Conservation (phyloP, 2,797 vertebrate species). For the Melanotaenia pygmaea region DNA sequence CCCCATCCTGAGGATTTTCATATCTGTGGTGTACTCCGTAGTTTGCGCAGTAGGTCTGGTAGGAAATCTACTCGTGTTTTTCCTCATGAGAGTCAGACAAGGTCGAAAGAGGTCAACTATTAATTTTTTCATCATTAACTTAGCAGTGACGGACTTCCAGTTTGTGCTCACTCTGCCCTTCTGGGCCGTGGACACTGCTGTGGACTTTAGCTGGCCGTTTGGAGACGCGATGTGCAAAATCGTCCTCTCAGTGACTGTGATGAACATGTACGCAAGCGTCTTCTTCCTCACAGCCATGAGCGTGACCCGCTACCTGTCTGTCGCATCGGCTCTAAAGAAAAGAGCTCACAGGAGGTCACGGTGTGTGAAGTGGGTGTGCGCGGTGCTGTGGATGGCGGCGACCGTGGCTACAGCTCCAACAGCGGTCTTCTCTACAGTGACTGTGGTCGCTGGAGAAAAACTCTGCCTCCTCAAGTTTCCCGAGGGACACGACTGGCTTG, state of each 20-base stretch:
- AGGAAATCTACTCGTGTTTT: slow-evolving; percentile 84
- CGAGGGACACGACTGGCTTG: slow-evolving; percentile 83
- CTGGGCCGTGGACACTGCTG: slow-evolving; percentile 87
- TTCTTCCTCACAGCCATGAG: slow-evolving; percentile 88
- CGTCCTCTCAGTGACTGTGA: slow-evolving; percentile 84
- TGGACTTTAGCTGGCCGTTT: slow-evolving; percentile 90
- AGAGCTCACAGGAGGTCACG: slow-evolving; percentile 43
- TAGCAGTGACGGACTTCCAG: slow-evolving; percentile 87
- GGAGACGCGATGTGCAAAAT: slow-evolving; percentile 87
- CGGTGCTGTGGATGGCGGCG: slow-evolving; percentile 81
- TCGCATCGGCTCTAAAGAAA: slow-evolving; percentile 78
- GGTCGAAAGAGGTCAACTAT: slow-evolving; percentile 82
- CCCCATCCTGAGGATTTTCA: slow-evolving; percentile 75
- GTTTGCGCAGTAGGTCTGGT: slow-evolving; percentile 82
- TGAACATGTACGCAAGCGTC: slow-evolving; percentile 90
- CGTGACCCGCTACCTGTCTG: slow-evolving; percentile 83
- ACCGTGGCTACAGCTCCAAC: slow-evolving; percentile 83
- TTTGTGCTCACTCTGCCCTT: slow-evolving; percentile 87
- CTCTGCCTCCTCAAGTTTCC: slow-evolving; percentile 86
- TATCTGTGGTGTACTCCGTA: slow-evolving; percentile 81
- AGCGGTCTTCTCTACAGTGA: slow-evolving; percentile 80
- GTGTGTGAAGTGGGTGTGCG: slow-evolving; percentile 80
- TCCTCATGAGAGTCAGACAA: slow-evolving; percentile 82
- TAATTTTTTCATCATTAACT: slow-evolving; percentile 84
- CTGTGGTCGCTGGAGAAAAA: slow-evolving; percentile 82